Conservation (phyloP, 2,797 vertebrate genomes). For the Perdix hodgsoniae region DNA sequence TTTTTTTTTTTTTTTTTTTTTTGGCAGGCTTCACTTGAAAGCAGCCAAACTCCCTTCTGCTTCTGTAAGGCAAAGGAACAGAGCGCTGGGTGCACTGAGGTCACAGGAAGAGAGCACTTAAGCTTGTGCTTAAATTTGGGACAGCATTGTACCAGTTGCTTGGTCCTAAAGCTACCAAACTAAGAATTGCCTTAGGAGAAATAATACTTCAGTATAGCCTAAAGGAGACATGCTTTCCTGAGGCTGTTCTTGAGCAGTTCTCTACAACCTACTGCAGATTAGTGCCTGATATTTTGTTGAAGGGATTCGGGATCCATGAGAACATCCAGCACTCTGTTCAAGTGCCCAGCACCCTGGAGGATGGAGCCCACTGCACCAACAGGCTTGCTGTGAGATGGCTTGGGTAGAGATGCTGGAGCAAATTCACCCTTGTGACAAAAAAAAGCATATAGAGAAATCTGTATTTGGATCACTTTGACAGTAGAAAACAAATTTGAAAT, state of each 20-base stretch:
- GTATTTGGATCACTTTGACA: neutral
- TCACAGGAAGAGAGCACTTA: constrained; percentile 1
- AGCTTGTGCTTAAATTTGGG: neutral
- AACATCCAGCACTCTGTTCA: neutral
- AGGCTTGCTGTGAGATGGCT: neutral
- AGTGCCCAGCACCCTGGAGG: neutral
- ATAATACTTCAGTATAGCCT: neutral
- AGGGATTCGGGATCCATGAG: neutral
- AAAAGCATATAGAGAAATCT: neutral
- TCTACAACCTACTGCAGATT: neutral
- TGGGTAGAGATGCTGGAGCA: neutral
- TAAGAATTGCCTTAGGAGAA: neutral
- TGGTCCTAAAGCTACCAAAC: neutral
- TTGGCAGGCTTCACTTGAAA: constrained; percentile 57
- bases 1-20: neutral
- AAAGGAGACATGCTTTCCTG: neutral
- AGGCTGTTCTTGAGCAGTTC: neutral
- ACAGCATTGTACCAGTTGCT: neutral
- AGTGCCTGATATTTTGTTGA: neutral
- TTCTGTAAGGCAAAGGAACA: constrained; percentile 33
- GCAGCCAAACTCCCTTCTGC: constrained; percentile 41
- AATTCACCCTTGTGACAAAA: neutral
- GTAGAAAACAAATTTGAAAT: constrained; percentile 4
- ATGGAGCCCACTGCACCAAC: neutral
- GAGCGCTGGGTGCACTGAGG: neutral